Evolutionary conservation across 2,888 invertebrate species (phyloP).

Genomic region (Melanostoma mellinum): DNA sequence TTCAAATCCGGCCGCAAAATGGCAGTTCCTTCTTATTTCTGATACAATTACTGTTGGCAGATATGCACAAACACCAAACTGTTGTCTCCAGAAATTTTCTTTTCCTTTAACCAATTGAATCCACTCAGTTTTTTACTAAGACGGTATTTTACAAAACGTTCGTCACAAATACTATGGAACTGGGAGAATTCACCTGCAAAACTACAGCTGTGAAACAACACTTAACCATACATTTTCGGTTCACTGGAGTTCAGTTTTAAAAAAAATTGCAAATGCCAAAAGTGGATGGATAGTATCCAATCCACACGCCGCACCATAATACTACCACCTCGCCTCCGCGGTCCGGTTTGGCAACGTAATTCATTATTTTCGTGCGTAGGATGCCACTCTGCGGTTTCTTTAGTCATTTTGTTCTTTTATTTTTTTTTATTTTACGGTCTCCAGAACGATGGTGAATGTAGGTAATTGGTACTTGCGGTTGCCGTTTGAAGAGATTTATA

Average conservation of each 20-base stretch:
- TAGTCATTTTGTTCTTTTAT: conserved; percentile 2
- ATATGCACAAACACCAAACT: too few species aligned
- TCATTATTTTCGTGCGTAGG: conserved; percentile 67
- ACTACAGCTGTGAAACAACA: conserved; percentile 55
- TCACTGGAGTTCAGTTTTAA: conserved; percentile 31
- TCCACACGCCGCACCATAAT: conserved; percentile 9
- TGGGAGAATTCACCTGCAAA: conserved; percentile 18
- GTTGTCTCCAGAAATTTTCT: too few species aligned
- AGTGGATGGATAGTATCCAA: conserved; percentile 17
- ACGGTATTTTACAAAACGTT: too few species aligned
- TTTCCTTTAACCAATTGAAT: too few species aligned
- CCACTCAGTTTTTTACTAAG: too few species aligned
- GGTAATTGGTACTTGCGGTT: conserved; percentile 58
- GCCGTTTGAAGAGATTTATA: conserved; percentile 34
- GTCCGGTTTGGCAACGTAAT: conserved; percentile 53
- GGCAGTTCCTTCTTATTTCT: too few species aligned
- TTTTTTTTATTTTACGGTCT: conserved; percentile 21
- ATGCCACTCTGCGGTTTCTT: conserved; percentile 39
- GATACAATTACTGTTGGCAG: too few species aligned
- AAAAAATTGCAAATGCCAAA: conserved; percentile 46
- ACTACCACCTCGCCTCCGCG: conserved; percentile 1
- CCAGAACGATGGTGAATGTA: conserved; percentile 31
- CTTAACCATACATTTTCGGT: conserved; percentile 30
- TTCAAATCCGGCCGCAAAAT: too few species aligned
- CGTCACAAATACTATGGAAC: background rate